These are phyloP conservation scores for Drosophila orosa DNA, from an alignment of 1,140 invertebrate species.

Conservation along the genomic window DNA sequence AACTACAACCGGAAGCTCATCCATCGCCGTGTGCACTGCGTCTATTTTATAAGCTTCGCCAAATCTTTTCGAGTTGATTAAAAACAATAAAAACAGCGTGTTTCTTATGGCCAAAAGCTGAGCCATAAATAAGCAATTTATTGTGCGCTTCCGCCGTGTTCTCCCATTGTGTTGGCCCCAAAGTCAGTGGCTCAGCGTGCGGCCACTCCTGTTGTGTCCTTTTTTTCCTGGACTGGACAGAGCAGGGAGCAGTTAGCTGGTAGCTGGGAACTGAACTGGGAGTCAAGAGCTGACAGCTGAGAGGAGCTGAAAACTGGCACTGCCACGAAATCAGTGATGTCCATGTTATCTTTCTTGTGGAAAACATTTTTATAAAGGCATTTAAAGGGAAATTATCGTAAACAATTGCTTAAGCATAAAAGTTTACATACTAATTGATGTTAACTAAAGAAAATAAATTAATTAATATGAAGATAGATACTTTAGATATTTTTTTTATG, in stretches of 20 bases:
- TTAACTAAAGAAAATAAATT: no score
- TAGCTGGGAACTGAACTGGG: constrained; percentile 12
- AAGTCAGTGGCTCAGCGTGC: constrained; percentile 64
- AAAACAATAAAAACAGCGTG: constrained; percentile 83
- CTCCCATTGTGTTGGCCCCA: constrained; percentile 62
- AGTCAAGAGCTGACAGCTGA: constrained; percentile 34
- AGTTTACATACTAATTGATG: background rate
- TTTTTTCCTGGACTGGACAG: constrained; percentile 33
- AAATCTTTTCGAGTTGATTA: constrained; percentile 83
- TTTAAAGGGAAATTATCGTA: no score
- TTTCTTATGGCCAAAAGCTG: constrained; percentile 79
- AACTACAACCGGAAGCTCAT: constrained; percentile 70
- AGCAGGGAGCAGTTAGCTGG: background rate
- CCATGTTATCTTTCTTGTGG: no score
- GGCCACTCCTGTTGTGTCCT: constrained; percentile 41
- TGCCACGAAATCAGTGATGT: constrained; percentile 6
- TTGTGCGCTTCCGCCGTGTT: constrained; percentile 81
- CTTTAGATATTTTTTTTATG: background rate
- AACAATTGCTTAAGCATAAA: background rate
- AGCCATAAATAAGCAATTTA: constrained; percentile 83
- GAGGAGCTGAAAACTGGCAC: constrained; percentile 5
- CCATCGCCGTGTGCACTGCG: constrained; percentile 66
- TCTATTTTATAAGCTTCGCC: constrained; percentile 80
- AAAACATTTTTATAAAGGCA: background rate
- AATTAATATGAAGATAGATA: no score